phyloP scores from a whole-genome alignment of 2,888 invertebrate species.

The Pyrrhosoma nymphula region DNA sequence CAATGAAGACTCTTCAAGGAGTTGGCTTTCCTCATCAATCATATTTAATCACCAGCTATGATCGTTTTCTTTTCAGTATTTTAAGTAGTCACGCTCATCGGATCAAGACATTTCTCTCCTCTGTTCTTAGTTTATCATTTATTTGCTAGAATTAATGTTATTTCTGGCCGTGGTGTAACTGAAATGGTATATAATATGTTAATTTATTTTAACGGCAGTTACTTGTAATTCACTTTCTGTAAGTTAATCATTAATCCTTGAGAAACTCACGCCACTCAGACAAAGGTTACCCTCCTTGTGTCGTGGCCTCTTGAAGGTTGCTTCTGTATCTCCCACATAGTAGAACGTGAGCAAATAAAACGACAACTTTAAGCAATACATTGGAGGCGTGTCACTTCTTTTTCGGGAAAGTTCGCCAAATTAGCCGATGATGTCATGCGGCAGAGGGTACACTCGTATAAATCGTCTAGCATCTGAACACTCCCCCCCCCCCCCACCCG shows the following conservation, averaged over 20 bases:
- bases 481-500: background rate
- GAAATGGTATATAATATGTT: no score
- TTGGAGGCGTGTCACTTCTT: background rate
- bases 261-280: background rate
- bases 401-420: background rate
- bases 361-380: background rate
- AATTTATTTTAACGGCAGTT: background rate
- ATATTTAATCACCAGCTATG: no score
- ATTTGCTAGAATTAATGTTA: no score
- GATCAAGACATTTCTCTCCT: no score
- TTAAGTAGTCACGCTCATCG: no score
- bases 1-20: no score
- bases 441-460: background rate
- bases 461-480: background rate
- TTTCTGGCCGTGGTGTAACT: no score
- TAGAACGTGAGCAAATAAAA: background rate
- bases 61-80: no score
- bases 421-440: background rate
- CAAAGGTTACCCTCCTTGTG: background rate
- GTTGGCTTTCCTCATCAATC: no score
- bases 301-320: background rate
- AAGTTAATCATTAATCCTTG: background rate
- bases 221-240: background rate
- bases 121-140: no score
- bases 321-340: background rate